phyloP scores from a whole-genome alignment of 2,888 invertebrate genomes.

The Pachydiplax longipennis region DNA sequence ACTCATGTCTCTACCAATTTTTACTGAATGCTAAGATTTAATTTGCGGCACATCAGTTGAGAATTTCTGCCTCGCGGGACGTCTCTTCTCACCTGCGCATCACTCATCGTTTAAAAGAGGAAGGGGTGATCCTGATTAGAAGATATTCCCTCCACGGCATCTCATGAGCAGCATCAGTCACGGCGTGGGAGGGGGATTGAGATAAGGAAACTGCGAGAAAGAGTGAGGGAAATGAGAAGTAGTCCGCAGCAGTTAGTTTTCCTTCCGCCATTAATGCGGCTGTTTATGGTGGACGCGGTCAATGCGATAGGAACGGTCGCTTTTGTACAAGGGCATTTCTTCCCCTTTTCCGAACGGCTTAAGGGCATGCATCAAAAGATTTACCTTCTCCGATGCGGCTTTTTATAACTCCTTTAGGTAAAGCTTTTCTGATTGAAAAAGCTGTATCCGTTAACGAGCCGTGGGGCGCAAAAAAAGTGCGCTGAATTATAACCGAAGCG shows the following conservation, averaged over 20 bases:
- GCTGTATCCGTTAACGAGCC: conserved; percentile 36
- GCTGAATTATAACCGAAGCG: not conserved
- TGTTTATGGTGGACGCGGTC: not conserved
- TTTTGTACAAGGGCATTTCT: not conserved
- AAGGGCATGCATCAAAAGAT: conserved; percentile 37
- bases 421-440: conserved; percentile 33
- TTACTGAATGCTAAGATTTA: too few species aligned
- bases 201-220: not conserved
- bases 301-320: not conserved
- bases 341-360: not conserved
- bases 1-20: too few species aligned
- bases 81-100: not conserved
- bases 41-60: too few species aligned
- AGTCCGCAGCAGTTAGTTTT: not conserved
- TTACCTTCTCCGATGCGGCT: not conserved
- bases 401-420: conserved; percentile 25
- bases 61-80: too few species aligned
- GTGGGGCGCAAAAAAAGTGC: not conserved
- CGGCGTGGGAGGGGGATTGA: not conserved
- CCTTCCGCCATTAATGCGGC: not conserved
- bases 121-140: not conserved
- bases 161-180: not conserved
- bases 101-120: not conserved
- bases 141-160: not conserved
- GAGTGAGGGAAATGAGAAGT: not conserved